Evolutionary conservation across 1,140 invertebrate species (phyloP), one percentile per base, ranked within the genome.

Genomic region (Dreissena rostriformis): DNA sequence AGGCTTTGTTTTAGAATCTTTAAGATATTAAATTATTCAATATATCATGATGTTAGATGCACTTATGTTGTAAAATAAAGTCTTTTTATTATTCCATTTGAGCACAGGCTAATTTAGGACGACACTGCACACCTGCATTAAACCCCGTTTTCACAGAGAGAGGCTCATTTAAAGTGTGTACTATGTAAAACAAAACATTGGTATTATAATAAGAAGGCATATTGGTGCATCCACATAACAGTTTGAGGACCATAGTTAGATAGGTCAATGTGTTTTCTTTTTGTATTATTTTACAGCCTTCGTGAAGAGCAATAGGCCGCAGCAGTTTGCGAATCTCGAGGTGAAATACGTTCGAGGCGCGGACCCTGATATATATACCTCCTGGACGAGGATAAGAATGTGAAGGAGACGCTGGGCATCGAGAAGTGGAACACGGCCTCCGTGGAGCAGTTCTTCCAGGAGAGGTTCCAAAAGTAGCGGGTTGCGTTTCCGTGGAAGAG

Each of bases 391-490:
- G 85, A 93, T 72, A 86, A 75, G 26, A 82, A 90, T 26, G 87
- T 89, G 5, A 84, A 87, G 51, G 90, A 95, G 93, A 96, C 96
- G 70, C 95, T 99, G 7, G 97, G 98, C 52, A 98, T 99, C 92
- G 97, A 98, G 88, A 98, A 98, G 92, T 99, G 98, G 98, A 97
- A 98, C 92, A 99, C 98, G 14, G 98, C 99, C 91, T 97, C 97
- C 14, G 96, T 99, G 0, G 97, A 98, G 93, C 98, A 98, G 94
- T 99, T 98, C 94, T 95, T 99, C 55, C 96, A 96, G 65, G 97
- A 97, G 55, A 96, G 98, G 95, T 94, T 99, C 84, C 87, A 87
- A 65, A 86, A 91, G 61, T 92, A 92, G 78, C 57, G 29, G 24
- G 28, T 28, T 82, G n/a, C 10, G 15, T 51, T 15, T 72, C 28